A percentile compares a stretch with the other conserved stretches of the same genome.
Evolutionary conservation across 2,888 invertebrate species (phyloP).

Genomic region (Ichneumoninae sp.): DNA sequence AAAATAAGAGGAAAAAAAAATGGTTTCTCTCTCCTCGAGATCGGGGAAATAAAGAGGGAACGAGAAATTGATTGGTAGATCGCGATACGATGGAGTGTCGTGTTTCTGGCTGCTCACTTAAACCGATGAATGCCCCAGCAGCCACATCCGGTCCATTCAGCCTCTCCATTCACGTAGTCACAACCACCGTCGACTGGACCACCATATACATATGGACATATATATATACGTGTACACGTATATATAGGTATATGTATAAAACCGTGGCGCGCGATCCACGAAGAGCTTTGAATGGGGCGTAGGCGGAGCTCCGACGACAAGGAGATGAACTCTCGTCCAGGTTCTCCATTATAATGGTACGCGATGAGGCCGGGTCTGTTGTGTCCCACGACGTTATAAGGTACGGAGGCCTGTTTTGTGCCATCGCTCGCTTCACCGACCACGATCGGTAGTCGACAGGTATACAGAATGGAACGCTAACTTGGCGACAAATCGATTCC

Average conservation of each 20-base stretch:
- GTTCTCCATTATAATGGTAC: slow-evolving; percentile 68
- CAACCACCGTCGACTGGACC: slow-evolving; percentile 11
- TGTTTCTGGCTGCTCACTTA: slow-evolving; percentile 84
- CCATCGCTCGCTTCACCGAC: slow-evolving; percentile 27
- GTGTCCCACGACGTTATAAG: slow-evolving; percentile 66
- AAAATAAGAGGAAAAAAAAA: slow-evolving; percentile 68
- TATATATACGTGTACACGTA: neutral
- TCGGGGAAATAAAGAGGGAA: slow-evolving; percentile 65
- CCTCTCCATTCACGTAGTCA: slow-evolving; percentile 69
- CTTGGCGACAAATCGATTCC: slow-evolving; percentile 81
- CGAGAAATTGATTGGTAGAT: slow-evolving; percentile 79
- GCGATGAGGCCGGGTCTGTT: slow-evolving; percentile 51
- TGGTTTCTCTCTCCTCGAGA: slow-evolving; percentile 22
- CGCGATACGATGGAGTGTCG: slow-evolving; percentile 81
- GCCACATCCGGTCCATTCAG: slow-evolving; percentile 84
- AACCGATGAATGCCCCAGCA: slow-evolving; percentile 80
- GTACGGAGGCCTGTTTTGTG: slow-evolving; percentile 43
- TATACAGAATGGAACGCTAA: slow-evolving; percentile 66
- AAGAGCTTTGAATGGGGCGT: slow-evolving; percentile 75
- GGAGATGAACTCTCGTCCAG: neutral
- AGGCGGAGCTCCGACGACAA: slow-evolving; percentile 76
- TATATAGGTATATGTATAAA: neutral
- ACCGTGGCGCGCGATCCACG: slow-evolving; percentile 60
- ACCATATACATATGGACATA: neutral
- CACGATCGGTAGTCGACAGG: slow-evolving; percentile 58